phyloP scores from a whole-genome alignment of 2,797 vertebrate genomes.

The Poeciliopsis presidionis region DNA sequence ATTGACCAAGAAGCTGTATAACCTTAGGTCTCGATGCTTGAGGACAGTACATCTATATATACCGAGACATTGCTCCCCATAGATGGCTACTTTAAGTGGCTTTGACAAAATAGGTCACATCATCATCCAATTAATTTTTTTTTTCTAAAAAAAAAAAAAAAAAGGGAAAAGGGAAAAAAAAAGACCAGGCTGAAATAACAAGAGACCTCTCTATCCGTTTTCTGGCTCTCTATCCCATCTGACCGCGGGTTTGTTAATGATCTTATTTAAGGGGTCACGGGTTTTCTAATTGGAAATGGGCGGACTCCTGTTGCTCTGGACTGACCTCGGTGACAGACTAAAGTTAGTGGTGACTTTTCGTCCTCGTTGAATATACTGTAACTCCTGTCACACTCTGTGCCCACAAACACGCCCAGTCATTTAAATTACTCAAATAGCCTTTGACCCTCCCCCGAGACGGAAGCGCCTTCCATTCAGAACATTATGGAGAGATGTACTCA shows the following conservation, averaged over 20 bases:
- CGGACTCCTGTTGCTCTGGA: constrained; percentile 50
- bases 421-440: constrained; percentile 38
- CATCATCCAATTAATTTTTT: constrained; percentile 59
- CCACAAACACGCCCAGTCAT: constrained; percentile 18
- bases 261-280: constrained; percentile 80
- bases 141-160: constrained; percentile 34
- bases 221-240: constrained; percentile 66
- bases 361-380: constrained; percentile 61
- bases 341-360: constrained; percentile 65
- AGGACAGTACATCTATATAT: constrained; percentile 34
- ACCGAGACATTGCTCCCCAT: constrained; percentile 39
- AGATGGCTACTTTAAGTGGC: constrained; percentile 60
- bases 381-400: constrained; percentile 23
- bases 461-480: constrained; percentile 19
- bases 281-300: constrained; percentile 77
- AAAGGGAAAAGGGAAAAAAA: constrained; percentile 12
- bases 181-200: constrained; percentile 58
- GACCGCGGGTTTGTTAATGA: constrained; percentile 69
- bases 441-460: constrained; percentile 25
- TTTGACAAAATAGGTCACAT: constrained; percentile 70
- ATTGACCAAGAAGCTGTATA: constrained; percentile 25
- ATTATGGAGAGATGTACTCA: constrained; percentile 10
- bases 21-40: constrained; percentile 24
- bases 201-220: constrained; percentile 63
- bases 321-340: constrained; percentile 65